Evolutionary conservation across 2,797 vertebrate genomes (phyloP).

Genomic region (Lates japonicus): DNA sequence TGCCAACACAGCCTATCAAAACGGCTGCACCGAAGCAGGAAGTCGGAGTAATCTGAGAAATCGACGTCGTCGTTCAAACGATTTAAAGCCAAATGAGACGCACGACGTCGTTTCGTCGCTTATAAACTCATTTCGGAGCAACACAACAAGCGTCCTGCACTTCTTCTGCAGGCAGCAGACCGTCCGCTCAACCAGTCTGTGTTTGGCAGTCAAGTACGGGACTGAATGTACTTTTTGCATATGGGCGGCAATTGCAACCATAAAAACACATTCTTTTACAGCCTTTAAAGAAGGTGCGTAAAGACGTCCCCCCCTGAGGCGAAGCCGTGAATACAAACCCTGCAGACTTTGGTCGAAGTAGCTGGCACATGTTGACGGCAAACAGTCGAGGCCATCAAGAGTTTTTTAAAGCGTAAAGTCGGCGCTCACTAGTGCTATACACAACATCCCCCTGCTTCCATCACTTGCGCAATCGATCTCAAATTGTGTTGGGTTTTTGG

Average conservation of each 20-base stretch:
- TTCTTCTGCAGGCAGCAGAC: constrained; percentile 43
- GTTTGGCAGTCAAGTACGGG: constrained; percentile 69
- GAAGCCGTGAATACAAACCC: constrained; percentile 23
- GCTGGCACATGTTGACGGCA: constrained; percentile 56
- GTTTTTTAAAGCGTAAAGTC: constrained; percentile 63
- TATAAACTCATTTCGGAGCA: constrained; percentile 35
- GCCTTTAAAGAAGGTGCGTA: constrained; percentile 43
- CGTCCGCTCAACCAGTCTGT: constrained; percentile 51
- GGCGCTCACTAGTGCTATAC: constrained; percentile 20
- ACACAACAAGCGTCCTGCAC: constrained; percentile 41
- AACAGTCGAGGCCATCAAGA: constrained; percentile 54
- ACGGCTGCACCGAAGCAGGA: constrained; percentile 71
- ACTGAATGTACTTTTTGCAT: constrained; percentile 84
- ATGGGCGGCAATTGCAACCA: constrained; percentile 76
- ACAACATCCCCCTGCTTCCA: constrained; percentile 68
- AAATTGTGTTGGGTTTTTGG: constrained; percentile 53
- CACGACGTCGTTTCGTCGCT: constrained; percentile 52
- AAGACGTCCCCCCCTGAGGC: constrained; percentile 36
- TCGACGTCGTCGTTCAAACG: constrained; percentile 56
- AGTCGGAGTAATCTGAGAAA: constrained; percentile 73
- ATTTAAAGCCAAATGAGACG: constrained; percentile 67
- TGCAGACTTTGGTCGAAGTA: constrained; percentile 10
- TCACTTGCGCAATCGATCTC: constrained; percentile 78
- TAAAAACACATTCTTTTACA: constrained; percentile 68
- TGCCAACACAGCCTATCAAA: constrained; percentile 78